A percentile compares a stretch with the other conserved stretches of the same genome.
Conservation (phyloP, 2,797 vertebrate genomes). For the Crocidura indochinensis region DNA sequence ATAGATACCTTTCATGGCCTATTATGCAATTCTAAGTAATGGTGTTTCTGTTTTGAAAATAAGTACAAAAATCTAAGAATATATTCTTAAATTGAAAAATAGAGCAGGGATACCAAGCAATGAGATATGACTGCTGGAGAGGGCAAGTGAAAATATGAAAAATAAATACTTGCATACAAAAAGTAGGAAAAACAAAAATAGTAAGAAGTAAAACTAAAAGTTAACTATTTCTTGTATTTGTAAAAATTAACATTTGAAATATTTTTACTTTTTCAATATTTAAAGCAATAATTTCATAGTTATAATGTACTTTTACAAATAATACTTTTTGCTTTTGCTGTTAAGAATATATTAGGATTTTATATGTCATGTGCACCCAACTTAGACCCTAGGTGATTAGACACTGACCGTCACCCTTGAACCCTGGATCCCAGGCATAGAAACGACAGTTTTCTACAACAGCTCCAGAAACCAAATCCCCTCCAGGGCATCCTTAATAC, state of each 20-base stretch:
- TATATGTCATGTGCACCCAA: too few relatives aligned
- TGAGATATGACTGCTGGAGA: neutral
- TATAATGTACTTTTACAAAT: neutral
- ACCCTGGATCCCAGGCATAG: too few relatives aligned
- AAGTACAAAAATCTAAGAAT: constrained; percentile 36
- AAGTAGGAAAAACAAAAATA: constrained; percentile 25
- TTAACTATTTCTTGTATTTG: neutral
- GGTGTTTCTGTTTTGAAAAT: constrained; percentile 33
- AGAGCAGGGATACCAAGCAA: neutral
- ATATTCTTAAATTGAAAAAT: constrained; percentile 10
- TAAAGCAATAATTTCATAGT: neutral
- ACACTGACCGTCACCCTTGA: too few relatives aligned
- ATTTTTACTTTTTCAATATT: constrained; percentile 46
- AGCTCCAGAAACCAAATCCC: too few relatives aligned
- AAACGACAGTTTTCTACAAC: too few relatives aligned
- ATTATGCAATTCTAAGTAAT: constrained; percentile 10
- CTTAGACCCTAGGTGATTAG: too few relatives aligned
- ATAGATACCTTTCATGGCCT: neutral
- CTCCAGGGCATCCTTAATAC: too few relatives aligned
- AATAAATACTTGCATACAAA: neutral
- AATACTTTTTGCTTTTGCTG: neutral
- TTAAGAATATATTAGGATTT: neutral
- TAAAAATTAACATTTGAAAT: constrained; percentile 13
- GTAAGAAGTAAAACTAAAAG: neutral
- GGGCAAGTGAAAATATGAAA: neutral